Percentiles rank a stretch among this genome's conserved stretches.
Conservation (phyloP, 2,888 invertebrate species). For the Biston betularia region DNA sequence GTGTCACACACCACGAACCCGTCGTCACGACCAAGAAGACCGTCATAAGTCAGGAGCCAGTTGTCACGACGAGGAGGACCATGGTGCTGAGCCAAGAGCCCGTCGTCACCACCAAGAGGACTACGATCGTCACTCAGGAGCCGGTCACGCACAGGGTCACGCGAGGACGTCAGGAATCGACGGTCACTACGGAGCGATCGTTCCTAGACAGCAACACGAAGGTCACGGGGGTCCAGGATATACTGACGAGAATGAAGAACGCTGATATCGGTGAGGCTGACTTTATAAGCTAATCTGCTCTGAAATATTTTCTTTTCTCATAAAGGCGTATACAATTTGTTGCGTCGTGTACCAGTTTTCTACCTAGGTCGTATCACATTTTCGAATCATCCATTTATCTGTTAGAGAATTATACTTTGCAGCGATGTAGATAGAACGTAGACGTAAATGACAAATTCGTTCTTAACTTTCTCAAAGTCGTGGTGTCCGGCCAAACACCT, state of each 20-base stretch:
- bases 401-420: background rate
- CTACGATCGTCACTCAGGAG: slow-evolving; percentile 20
- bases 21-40: slow-evolving; percentile 40
- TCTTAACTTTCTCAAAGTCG: slow-evolving; percentile 10
- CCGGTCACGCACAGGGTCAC: slow-evolving; percentile 34
- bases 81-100: slow-evolving; percentile 27
- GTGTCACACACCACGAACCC: slow-evolving; percentile 44
- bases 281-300: too few relatives aligned
- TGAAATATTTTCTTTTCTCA: too few relatives aligned
- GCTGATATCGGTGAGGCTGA: slow-evolving; percentile 87
- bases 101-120: slow-evolving; percentile 22
- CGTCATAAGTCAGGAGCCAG: slow-evolving; percentile 26
- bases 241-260: slow-evolving; percentile 91
- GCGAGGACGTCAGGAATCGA: slow-evolving; percentile 38
- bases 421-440: too few relatives aligned
- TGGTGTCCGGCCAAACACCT: background rate
- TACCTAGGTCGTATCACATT: too few relatives aligned
- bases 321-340: too few relatives aligned
- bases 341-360: too few relatives aligned
- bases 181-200: slow-evolving; percentile 73
- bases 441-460: background rate
- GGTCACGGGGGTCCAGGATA: slow-evolving; percentile 91
- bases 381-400: too few relatives aligned
- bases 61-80: slow-evolving; percentile 20
- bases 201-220: slow-evolving; percentile 90